A percentile compares a stretch with the other conserved stretches of the same genome.
Evolutionary conservation across 2,797 vertebrate genomes (phyloP).

Genomic region (Intellagama lesueurii): DNA sequence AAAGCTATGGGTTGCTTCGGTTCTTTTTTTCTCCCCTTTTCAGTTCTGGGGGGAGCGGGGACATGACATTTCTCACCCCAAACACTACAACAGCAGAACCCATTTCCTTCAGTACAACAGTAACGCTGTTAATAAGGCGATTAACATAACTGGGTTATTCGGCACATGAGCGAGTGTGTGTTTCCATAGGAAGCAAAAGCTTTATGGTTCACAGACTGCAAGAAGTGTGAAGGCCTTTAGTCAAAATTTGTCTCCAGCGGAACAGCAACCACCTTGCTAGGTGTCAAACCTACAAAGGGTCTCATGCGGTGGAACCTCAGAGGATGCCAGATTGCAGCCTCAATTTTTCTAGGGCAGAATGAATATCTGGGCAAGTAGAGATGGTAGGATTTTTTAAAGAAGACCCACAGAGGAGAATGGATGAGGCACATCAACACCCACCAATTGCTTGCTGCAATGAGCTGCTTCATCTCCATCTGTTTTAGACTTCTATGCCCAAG

Average conservation of each 20-base stretch:
- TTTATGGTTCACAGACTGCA: background rate
- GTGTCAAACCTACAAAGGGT: background rate
- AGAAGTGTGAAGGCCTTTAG: background rate
- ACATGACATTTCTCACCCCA: background rate
- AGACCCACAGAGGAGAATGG: too few species aligned
- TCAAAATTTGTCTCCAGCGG: background rate
- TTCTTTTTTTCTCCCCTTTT: too few species aligned
- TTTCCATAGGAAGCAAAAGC: background rate
- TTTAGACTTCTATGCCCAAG: too few species aligned
- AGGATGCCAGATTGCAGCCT: background rate
- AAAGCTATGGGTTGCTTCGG: background rate
- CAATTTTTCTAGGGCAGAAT: too few species aligned
- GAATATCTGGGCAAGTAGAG: too few species aligned
- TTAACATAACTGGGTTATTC: slow-evolving; percentile 7
- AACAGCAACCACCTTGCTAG: background rate
- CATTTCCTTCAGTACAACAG: background rate
- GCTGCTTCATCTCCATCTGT: too few species aligned
- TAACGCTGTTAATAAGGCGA: slow-evolving; percentile 14
- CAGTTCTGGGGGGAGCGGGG: background rate
- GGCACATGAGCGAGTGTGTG: background rate
- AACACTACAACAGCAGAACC: slow-evolving; percentile 7
- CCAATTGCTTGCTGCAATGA: too few species aligned
- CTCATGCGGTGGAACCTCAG: background rate
- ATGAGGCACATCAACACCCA: too few species aligned
- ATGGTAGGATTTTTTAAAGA: too few species aligned